Evolutionary conservation across 2,797 vertebrate genomes (phyloP), one percentile per base, ranked within the genome.

Genomic region (Arnoldichthys spilopterus): DNA sequence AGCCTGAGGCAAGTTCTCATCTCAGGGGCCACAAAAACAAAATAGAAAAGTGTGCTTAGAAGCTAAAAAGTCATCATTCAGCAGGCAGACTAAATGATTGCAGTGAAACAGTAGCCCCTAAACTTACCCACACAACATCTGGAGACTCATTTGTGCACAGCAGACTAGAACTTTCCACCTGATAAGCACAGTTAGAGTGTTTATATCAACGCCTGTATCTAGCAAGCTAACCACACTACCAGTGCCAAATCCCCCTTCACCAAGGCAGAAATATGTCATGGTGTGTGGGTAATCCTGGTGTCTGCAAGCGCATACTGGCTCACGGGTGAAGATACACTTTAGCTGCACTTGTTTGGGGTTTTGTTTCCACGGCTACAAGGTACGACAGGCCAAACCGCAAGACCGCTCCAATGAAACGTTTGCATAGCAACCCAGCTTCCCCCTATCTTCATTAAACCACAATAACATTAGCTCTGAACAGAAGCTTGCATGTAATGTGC

Each of bases 121-220:
- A 7, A 2, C 40, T 53, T 37, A 76, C 43, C 61, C 73, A 58
- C 73, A 58, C 76, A 72, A 72, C 54, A 81, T 78, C 72, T 76
- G 76, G 61, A 78, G 12, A 61, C 53, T 26, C 30, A 74, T 51
- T 77, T 32, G 47, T 43, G 74, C 67, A 75, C 43, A 20, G 24
- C 51, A 67, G 74, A 61, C 51, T 47, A 66, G 37, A 77, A 83
- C 20, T 71, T 81, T 81, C 77, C 62, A 81, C 76, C 72, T 81
- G 72, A 84, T 75, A 66, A 68, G 69, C 53, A 2, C 9, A 28
- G 51, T 78, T 66, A 40, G 22, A 53, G 47, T 63, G 28, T 79
- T 78, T 72, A 72, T 66, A 74, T 77, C 66, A 74, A 45, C 24
- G 22, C 30, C 43, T 9, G 22, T 66, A 71, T 66, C 76, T 81